A percentile compares a stretch with the other conserved stretches of the same genome.
These are phyloP conservation scores for Rhingia campestris DNA, from an alignment of 2,888 invertebrate genomes.

Conservation along the genomic window DNA sequence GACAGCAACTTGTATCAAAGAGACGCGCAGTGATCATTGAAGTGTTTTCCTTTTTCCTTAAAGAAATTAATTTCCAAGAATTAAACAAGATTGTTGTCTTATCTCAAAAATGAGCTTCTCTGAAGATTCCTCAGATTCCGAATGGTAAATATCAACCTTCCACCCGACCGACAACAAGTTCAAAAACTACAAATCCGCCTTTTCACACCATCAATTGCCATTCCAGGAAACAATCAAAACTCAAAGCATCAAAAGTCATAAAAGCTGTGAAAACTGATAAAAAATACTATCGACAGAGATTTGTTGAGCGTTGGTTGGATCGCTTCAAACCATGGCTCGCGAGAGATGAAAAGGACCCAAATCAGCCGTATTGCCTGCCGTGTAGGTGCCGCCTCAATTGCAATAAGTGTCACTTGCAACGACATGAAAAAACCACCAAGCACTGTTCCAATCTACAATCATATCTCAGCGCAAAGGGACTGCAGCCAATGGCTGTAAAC, in stretches of 20 bases:
- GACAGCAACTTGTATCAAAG: not conserved
- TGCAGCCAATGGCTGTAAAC: conserved; percentile 4
- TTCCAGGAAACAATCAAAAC: conserved; percentile 1
- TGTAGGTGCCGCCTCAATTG: conserved; percentile 80
- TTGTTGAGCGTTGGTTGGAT: conserved; percentile 80
- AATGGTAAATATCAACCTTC: not conserved
- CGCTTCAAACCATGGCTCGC: conserved; percentile 80
- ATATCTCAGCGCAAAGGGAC: conserved; percentile 31
- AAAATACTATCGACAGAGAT: conserved; percentile 77
- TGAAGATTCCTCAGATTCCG: not conserved
- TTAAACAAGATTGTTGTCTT: no score
- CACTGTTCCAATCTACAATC: conserved; percentile 79
- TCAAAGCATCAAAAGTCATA: not conserved
- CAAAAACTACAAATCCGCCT: not conserved
- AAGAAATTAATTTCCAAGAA: no score
- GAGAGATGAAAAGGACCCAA: conserved; percentile 78
- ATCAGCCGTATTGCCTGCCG: conserved; percentile 80
- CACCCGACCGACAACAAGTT: conserved; percentile 54
- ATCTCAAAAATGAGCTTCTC: not conserved
- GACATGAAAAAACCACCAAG: conserved; percentile 80
- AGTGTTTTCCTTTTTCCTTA: no score
- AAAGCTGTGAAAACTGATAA: not conserved
- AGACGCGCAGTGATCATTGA: not conserved
- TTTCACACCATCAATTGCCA: not conserved
- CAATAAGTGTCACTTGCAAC: conserved; percentile 80